Percentiles rank a stretch among this genome's conserved stretches.
Evolutionary conservation across 2,113 vertebrate genomes (phyloP).

Genomic region (Xiphias gladius): DNA sequence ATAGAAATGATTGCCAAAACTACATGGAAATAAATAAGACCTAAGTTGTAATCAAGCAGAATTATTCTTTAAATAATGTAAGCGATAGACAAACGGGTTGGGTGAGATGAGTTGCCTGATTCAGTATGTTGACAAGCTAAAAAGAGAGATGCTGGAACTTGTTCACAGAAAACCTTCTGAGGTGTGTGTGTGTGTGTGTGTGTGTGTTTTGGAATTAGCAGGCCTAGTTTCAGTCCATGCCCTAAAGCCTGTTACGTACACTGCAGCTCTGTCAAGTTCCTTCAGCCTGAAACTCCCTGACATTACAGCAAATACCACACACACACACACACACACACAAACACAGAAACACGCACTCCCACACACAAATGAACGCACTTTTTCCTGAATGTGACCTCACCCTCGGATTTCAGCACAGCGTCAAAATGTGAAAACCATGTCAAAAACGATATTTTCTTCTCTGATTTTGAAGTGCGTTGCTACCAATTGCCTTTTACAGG

Average conservation of each 20-base stretch:
- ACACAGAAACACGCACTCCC: constrained; percentile 27
- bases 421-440: constrained; percentile 59
- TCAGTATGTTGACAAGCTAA: constrained; percentile 70
- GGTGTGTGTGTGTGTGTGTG: constrained; percentile 38
- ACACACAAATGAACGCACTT: constrained; percentile 33
- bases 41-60: background rate
- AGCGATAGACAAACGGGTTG: constrained; percentile 51
- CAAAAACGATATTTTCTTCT: constrained; percentile 35
- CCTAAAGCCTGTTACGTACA: constrained; percentile 77
- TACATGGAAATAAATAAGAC: too few relatives aligned
- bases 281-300: constrained; percentile 78
- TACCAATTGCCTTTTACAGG: constrained; percentile 87
- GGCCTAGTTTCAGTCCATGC: constrained; percentile 76
- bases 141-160: constrained; percentile 83
- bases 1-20: background rate
- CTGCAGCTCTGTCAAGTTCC: constrained; percentile 74
- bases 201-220: constrained; percentile 72
- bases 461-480: constrained; percentile 50
- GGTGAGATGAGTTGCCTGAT: constrained; percentile 66
- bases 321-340: constrained; percentile 40
- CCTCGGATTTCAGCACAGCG: constrained; percentile 62
- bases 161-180: constrained; percentile 71
- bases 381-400: constrained; percentile 71
- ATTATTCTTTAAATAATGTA: background rate
- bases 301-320: constrained; percentile 59